Evolutionary conservation across 2,888 invertebrate genomes (phyloP).

Genomic region (Zaprionus obscuricornis): DNA sequence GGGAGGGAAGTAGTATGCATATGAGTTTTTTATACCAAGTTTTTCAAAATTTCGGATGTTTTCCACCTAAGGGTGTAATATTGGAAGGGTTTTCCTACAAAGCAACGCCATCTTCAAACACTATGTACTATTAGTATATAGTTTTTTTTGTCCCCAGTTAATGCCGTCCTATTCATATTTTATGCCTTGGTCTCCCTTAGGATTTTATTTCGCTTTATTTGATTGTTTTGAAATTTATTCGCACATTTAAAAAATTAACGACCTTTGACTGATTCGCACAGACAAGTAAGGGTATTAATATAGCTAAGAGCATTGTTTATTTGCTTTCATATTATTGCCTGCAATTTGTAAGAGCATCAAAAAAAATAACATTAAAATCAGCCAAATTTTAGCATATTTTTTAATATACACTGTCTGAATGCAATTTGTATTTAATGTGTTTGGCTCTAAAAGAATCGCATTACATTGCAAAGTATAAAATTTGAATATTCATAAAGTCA

Average conservation of each 20-base stretch:
- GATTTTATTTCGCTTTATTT: constrained; percentile 36
- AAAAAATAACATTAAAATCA: constrained; percentile 33
- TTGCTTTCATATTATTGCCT: constrained; percentile 52
- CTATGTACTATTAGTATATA: too few relatives aligned
- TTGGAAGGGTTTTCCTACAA: constrained; percentile 45
- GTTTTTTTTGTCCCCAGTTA: too few relatives aligned
- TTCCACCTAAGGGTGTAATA: constrained; percentile 9
- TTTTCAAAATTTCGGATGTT: too few relatives aligned
- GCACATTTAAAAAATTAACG: constrained; percentile 75
- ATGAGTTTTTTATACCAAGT: constrained; percentile 36
- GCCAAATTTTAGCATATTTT: constrained; percentile 43
- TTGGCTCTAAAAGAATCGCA: constrained; percentile 12
- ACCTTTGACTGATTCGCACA: constrained; percentile 72
- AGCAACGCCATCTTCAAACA: constrained; percentile 33
- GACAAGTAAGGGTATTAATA: not conserved
- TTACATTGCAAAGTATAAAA: not conserved
- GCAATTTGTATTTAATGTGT: constrained; percentile 31
- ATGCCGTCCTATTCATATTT: constrained; percentile 29
- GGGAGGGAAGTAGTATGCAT: constrained; percentile 30
- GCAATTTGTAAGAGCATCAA: constrained; percentile 65
- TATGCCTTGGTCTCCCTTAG: constrained; percentile 3
- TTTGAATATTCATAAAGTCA: constrained; percentile 1
- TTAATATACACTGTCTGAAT: constrained; percentile 33
- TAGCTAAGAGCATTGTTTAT: not conserved
- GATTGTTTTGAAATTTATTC: constrained; percentile 57